These are phyloP conservation scores for Amorpha juglandis DNA, from an alignment of 2,888 invertebrate species.

Conservation along the genomic window DNA sequence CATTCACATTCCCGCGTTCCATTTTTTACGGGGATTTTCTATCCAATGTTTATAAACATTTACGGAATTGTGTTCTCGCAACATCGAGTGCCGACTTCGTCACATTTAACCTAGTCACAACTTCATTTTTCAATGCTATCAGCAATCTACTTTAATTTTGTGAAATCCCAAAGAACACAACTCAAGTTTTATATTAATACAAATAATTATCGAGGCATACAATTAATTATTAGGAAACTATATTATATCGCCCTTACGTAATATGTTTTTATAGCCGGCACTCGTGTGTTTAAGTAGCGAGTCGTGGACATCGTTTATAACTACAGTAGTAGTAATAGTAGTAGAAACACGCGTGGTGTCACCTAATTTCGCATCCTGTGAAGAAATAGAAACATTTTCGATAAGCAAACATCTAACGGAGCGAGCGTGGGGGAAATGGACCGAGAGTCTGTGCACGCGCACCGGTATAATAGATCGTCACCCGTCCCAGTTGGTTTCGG, in stretches of 20 bases:
- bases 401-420: slow-evolving; percentile 76
- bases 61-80: slow-evolving; percentile 10
- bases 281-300: slow-evolving; percentile 8
- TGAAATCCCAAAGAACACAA: neutral
- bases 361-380: slow-evolving; percentile 24
- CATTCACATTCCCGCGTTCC: slow-evolving; percentile 33
- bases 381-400: slow-evolving; percentile 46
- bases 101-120: neutral
- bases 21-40: slow-evolving; percentile 7
- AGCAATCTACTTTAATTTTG: neutral
- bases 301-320: slow-evolving; percentile 24
- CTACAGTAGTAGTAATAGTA: neutral
- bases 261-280: slow-evolving; percentile 3
- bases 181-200: neutral
- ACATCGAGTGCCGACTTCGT: neutral
- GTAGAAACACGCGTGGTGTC: slow-evolving; percentile 18
- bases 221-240: neutral
- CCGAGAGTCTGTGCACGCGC: slow-evolving; percentile 78
- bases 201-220: neutral
- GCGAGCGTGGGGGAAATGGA: slow-evolving; percentile 83
- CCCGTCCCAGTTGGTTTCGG: slow-evolving; percentile 81
- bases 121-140: neutral
- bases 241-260: slow-evolving; percentile 4
- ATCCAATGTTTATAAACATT: slow-evolving; percentile 23
- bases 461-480: slow-evolving; percentile 80